A percentile compares a stretch with the other conserved stretches of the same genome.
Evolutionary conservation across 2,888 invertebrate species (phyloP).

Genomic region (Caenorhabditis sp.): DNA sequence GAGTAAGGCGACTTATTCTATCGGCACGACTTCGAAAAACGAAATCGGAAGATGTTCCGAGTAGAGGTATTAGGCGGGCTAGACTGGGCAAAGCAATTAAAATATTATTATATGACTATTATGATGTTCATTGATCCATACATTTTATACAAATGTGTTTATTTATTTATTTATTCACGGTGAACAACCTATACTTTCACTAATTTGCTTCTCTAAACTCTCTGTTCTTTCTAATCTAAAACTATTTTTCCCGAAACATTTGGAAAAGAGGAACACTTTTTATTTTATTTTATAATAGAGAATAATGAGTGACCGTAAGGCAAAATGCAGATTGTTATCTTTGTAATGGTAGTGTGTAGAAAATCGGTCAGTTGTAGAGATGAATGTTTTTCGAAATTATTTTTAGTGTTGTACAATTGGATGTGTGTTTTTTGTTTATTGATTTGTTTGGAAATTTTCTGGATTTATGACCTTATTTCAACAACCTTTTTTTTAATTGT

Average conservation of each 20-base stretch:
- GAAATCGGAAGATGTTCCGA: conserved; percentile 37
- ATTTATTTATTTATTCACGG: background rate
- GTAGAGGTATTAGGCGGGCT: background rate
- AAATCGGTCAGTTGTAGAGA: background rate
- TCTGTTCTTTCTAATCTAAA: conserved; percentile 11
- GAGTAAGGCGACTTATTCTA: conserved; percentile 33
- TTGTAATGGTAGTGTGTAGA: background rate
- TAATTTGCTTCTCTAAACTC: conserved; percentile 12
- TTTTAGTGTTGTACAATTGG: no score
- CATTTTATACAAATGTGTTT: background rate
- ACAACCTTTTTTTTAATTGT: no score
- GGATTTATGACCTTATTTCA: no score
- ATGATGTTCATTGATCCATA: background rate
- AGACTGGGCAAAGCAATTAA: no score
- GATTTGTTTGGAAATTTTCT: no score
- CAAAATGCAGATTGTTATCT: conserved; percentile 13
- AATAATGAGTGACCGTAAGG: conserved; percentile 1
- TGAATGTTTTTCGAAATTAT: no score
- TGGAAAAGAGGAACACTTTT: conserved; percentile 20
- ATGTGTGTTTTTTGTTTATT: no score
- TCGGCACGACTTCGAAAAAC: conserved; percentile 35
- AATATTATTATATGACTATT: background rate
- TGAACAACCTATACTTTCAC: background rate
- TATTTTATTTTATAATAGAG: conserved; percentile 18
- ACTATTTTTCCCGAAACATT: conserved; percentile 15